Evolutionary conservation across 2,113 vertebrate genomes (phyloP).

Genomic region (Podiceps cristatus): DNA sequence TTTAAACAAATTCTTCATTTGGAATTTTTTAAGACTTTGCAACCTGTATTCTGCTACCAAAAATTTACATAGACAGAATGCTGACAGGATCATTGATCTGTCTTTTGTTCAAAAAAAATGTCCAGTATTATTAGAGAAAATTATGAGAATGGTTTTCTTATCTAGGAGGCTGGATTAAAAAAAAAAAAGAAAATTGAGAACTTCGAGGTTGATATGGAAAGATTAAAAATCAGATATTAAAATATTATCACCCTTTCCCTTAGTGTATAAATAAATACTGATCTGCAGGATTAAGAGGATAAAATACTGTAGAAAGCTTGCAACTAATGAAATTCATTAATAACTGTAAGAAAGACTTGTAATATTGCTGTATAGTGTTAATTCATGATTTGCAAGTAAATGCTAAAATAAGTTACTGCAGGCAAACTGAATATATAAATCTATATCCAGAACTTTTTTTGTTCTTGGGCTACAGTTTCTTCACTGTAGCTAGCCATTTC

Average conservation of each 20-base stretch:
- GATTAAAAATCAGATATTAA: neutral
- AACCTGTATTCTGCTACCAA: neutral
- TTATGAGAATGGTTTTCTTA: neutral
- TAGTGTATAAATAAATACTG: neutral
- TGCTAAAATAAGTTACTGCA: neutral
- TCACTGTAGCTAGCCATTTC: neutral
- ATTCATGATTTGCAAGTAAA: neutral
- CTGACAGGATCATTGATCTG: neutral
- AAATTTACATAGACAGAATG: neutral
- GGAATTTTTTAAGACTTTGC: neutral
- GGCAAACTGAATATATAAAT: conserved; percentile 8
- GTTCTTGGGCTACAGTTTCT: neutral
- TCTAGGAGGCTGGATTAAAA: neutral
- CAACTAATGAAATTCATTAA: conserved; percentile 28
- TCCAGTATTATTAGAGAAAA: neutral
- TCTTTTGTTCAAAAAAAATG: neutral
- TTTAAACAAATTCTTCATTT: neutral
- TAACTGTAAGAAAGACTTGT: neutral
- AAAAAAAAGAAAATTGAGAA: neutral
- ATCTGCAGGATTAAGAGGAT: neutral
- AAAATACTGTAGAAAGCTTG: neutral
- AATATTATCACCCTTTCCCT: neutral
- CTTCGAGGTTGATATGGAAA: neutral
- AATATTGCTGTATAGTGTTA: neutral
- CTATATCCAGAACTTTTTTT: neutral